Evolutionary conservation across 2,113 vertebrate species (phyloP).

Genomic region (Pholis gunnellus): DNA sequence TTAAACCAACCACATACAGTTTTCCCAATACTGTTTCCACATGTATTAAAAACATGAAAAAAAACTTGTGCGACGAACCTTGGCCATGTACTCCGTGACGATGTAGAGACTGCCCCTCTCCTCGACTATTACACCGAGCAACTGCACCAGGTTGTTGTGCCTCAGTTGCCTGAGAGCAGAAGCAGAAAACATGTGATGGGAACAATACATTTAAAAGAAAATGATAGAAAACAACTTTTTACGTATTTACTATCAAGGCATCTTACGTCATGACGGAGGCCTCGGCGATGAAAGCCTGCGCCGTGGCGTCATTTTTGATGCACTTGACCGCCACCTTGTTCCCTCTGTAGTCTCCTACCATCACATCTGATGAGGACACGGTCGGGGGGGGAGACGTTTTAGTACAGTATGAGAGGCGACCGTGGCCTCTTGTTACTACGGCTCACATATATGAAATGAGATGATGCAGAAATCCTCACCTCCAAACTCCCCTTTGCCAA

Average conservation of each 20-base stretch:
- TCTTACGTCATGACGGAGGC: constrained; percentile 98
- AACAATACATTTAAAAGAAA: not conserved
- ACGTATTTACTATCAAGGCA: not conserved
- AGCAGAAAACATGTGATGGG: not conserved
- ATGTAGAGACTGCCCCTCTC: constrained; percentile 95
- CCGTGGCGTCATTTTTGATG: constrained; percentile 97
- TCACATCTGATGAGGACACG: constrained; percentile 67
- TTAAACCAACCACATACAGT: not conserved
- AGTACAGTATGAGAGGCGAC: not conserved
- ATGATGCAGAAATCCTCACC: constrained; percentile 77
- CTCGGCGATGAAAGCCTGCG: constrained; percentile 96
- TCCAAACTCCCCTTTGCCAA: constrained; percentile 98
- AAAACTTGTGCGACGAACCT: constrained; percentile 82
- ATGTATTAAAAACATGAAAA: not conserved
- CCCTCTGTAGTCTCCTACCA: constrained; percentile 93
- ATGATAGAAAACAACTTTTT: not conserved
- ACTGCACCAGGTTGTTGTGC: constrained; percentile 96
- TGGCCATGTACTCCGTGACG: constrained; percentile 98
- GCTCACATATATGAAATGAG: not conserved
- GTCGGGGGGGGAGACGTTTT: not conserved
- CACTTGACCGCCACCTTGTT: constrained; percentile 98
- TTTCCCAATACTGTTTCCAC: not conserved
- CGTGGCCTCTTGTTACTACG: not conserved
- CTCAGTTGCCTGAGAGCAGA: constrained; percentile 88
- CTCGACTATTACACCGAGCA: constrained; percentile 95